These are phyloP conservation scores for Orussus abietinus DNA, from an alignment of 1,140 invertebrate genomes.

Conservation along the genomic window DNA sequence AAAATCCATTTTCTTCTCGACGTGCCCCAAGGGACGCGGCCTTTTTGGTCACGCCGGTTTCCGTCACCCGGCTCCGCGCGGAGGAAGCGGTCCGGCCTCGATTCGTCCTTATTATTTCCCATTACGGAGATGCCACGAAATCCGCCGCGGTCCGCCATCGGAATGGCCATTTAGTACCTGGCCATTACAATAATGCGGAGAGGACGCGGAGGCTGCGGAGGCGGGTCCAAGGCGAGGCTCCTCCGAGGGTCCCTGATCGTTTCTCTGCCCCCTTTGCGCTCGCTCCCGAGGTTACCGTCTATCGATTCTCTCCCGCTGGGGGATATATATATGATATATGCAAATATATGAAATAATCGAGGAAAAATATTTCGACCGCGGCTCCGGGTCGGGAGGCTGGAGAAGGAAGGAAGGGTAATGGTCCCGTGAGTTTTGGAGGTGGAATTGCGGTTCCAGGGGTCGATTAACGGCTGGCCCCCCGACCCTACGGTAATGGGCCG, in stretches of 20 bases:
- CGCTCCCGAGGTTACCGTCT: slow-evolving; percentile 23
- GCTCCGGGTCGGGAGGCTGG: slow-evolving; percentile 7
- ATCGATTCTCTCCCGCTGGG: slow-evolving; percentile 17
- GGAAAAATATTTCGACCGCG: background rate
- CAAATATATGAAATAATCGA: background rate
- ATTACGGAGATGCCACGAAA: slow-evolving; percentile 51
- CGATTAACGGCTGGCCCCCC: too few relatives aligned
- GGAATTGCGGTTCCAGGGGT: too few relatives aligned
- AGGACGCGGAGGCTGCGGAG: background rate
- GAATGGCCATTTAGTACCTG: slow-evolving; percentile 56
- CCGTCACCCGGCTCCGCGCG: background rate
- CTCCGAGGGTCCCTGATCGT: slow-evolving; percentile 25
- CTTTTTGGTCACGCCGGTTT: background rate
- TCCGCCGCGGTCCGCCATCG: too few relatives aligned
- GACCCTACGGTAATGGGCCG: slow-evolving; percentile 47
- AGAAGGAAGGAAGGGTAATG: slow-evolving; percentile 11
- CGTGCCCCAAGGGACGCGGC: too few relatives aligned
- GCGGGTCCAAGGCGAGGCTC: background rate
- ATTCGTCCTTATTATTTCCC: slow-evolving; percentile 53
- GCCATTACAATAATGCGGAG: slow-evolving; percentile 54
- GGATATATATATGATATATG: slow-evolving; percentile 3
- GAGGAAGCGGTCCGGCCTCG: slow-evolving; percentile 23
- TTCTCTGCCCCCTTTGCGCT: slow-evolving; percentile 26
- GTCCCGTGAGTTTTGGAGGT: too few relatives aligned
- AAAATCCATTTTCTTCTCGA: slow-evolving; percentile 33